These are phyloP conservation scores for Picus viridis DNA, from an alignment of 2,797 vertebrate species.

Conservation along the genomic window DNA sequence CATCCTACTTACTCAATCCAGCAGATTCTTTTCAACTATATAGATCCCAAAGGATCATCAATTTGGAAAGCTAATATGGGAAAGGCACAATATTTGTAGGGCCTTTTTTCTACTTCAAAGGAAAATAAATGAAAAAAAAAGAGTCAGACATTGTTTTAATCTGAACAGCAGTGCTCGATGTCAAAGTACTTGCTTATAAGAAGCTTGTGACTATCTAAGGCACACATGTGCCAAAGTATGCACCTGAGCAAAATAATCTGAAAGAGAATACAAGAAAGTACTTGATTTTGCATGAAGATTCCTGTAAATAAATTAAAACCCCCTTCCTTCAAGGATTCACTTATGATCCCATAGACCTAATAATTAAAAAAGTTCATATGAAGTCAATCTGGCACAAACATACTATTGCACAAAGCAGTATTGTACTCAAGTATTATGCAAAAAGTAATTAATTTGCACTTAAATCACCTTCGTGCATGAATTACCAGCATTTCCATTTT, in stretches of 20 bases:
- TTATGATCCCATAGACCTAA: neutral
- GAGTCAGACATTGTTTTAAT: conserved; percentile 30
- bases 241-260: neutral
- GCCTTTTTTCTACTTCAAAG: neutral
- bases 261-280: neutral
- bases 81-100: neutral
- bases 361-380: neutral
- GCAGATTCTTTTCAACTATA: neutral
- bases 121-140: neutral
- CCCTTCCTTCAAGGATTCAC: neutral
- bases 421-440: neutral
- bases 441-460: neutral
- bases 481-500: neutral
- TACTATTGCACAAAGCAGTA: neutral
- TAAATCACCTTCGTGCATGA: neutral
- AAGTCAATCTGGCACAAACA: neutral
- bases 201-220: conserved; percentile 31
- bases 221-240: neutral
- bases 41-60: neutral
- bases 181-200: conserved; percentile 20
- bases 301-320: neutral
- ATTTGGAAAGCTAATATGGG: neutral
- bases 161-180: conserved; percentile 23
- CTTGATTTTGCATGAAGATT: neutral
- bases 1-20: neutral